A percentile compares a stretch with the other conserved stretches of the same genome.
Evolutionary conservation across 2,797 vertebrate genomes (phyloP).

Genomic region (Ptychobarbus kaznakovi): DNA sequence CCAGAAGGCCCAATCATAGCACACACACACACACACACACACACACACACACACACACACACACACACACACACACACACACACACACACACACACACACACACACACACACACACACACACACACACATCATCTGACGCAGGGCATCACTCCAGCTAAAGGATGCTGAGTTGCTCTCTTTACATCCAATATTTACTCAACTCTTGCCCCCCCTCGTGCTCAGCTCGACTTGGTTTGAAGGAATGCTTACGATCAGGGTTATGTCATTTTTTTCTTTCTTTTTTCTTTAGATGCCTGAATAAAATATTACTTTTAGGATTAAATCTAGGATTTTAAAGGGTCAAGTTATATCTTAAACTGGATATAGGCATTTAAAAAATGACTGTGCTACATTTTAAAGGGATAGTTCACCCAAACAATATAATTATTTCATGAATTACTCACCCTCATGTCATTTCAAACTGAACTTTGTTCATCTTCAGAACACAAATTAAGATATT

Average conservation of each 20-base stretch:
- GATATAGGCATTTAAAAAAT: neutral
- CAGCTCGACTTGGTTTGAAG: slow-evolving; percentile 10
- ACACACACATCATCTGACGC: slow-evolving; percentile 41
- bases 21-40: neutral
- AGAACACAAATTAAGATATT: neutral
- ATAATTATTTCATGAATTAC: too few relatives aligned
- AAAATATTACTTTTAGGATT: slow-evolving; percentile 18
- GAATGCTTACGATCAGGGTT: neutral
- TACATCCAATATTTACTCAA: slow-evolving; percentile 13
- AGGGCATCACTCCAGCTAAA: slow-evolving; percentile 35
- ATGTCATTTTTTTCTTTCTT: neutral
- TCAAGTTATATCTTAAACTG: neutral
- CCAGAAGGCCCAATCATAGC: slow-evolving; percentile 42
- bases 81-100: neutral
- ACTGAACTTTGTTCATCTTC: neutral
- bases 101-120: slow-evolving; percentile 34
- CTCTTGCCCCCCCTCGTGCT: neutral
- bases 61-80: neutral
- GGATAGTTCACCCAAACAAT: neutral
- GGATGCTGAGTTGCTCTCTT: slow-evolving; percentile 41
- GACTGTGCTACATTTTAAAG: neutral
- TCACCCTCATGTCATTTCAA: too few relatives aligned
- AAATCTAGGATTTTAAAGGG: neutral
- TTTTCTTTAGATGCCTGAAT: neutral
- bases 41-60: neutral